Evolutionary conservation across 1,140 invertebrate species (phyloP).

Genomic region (Cryptotermes secundus): DNA sequence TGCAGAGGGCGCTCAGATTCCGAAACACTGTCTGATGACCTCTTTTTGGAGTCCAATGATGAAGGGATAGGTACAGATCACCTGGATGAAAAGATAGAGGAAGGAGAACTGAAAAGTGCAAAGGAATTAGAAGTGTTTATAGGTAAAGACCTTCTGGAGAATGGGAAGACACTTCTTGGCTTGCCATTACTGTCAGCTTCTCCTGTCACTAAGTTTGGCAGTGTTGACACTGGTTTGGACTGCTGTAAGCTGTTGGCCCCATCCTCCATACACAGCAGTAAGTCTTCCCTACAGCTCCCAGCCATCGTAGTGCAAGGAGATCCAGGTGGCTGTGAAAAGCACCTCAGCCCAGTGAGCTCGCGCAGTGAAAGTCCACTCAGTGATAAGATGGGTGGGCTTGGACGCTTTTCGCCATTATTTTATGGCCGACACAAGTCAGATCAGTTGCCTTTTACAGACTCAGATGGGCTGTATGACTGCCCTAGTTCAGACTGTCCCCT

Average conservation of each 20-base stretch:
- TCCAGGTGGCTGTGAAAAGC: constrained; percentile 52
- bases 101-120: constrained; percentile 58
- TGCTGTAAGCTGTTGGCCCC: background rate
- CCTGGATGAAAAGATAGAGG: constrained; percentile 63
- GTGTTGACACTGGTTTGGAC: background rate
- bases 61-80: constrained; percentile 69
- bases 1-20: constrained; percentile 23
- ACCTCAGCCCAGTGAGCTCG: constrained; percentile 70
- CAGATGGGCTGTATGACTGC: constrained; percentile 74
- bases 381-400: constrained; percentile 60
- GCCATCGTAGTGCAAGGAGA: constrained; percentile 61
- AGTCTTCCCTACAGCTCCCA: constrained; percentile 55
- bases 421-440: constrained; percentile 59
- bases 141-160: constrained; percentile 39
- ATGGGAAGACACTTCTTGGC: constrained; percentile 35
- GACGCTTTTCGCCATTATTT: constrained; percentile 66
- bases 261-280: background rate
- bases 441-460: constrained; percentile 68
- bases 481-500: constrained; percentile 64
- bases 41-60: constrained; percentile 61
- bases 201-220: background rate
- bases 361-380: constrained; percentile 74
- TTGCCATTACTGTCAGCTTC: constrained; percentile 28
- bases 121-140: constrained; percentile 65
- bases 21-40: constrained; percentile 31